Conservation (phyloP, 2,888 invertebrate species). For the Diogma glabrata region DNA sequence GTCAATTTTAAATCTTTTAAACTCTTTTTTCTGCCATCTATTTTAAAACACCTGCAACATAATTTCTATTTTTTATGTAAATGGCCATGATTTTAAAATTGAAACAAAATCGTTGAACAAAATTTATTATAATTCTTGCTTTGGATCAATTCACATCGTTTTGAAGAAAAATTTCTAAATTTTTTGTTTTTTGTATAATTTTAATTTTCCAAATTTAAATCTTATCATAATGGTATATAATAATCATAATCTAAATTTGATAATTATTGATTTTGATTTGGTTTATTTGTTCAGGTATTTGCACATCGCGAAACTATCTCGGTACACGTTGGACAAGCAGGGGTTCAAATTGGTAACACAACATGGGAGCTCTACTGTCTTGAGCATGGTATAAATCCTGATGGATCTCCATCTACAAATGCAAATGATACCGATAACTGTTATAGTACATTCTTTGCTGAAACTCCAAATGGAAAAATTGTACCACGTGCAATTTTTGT, state of each 20-base stretch:
- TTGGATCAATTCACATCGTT: no score
- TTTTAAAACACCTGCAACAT: no score
- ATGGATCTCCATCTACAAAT: slow-evolving; percentile 50
- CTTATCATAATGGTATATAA: slow-evolving; percentile 9
- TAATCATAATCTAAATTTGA: background rate
- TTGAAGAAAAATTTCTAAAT: no score
- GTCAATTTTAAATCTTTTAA: background rate
- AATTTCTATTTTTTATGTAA: no score
- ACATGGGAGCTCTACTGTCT: slow-evolving; percentile 72
- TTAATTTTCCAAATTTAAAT: no score
- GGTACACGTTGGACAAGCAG: slow-evolving; percentile 70
- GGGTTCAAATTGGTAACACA: slow-evolving; percentile 67
- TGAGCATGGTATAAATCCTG: slow-evolving; percentile 64
- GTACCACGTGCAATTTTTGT: slow-evolving; percentile 78
- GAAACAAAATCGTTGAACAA: no score
- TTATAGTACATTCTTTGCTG: slow-evolving; percentile 61
- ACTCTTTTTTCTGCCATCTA: background rate
- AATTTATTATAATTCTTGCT: no score
- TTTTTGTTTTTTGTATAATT: slow-evolving; percentile 7
- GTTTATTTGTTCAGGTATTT: slow-evolving; percentile 12
- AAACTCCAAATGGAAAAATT: slow-evolving; percentile 73
- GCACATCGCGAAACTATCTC: slow-evolving; percentile 62
- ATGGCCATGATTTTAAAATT: no score
- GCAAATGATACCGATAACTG: slow-evolving; percentile 37
- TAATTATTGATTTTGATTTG: no score